Evolutionary conservation across 1,140 invertebrate species (phyloP), one percentile per base, ranked within the genome.

Genomic region (Drosophila nigromelanica): DNA sequence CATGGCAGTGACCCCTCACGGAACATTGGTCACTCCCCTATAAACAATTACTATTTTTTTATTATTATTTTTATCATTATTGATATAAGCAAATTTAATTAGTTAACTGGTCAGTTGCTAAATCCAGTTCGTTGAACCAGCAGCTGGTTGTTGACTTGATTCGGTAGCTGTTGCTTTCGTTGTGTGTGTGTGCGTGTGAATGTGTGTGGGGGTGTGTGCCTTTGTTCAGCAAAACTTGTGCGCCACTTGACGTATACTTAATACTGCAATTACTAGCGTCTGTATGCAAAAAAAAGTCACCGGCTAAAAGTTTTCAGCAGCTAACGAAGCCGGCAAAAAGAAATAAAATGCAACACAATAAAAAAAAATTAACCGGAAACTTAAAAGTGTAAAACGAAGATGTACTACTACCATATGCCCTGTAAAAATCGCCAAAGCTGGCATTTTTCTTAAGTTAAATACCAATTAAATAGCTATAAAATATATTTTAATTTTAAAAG

Each of bases 61-160:
- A 62, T 37, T 30, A 21, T 55, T 56, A 43, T 61, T 37, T 61
- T 67, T 59, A 39, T 35, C 30, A 15, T 62, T 69, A 69, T 69
- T 73, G 66, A 56, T 69, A 71, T 75, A 37, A 73, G 63, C 48
- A 56, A 54, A 71, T 58, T 71, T 71, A 75, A 75, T 75, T 75
- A 71, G 54, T 52, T 12, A 63, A 59, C 59, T 62, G 73, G 51
- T 71, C 50, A 71, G 40, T 50, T 39, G 21, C 15, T 47, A 55
- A 55, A 27, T 47, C 55, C 43, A 70, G 67, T 75, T 75, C 73
- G 37, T 63, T 71, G 58, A 75, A 63, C 67, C 54, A 55, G 50
- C 48, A 50, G 56, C 56, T 55, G 64, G 64, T 50, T 55, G 64
- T 61, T 68, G 64, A 66, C 56, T 56, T 63, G 24, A 8, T 55